These are phyloP conservation scores for Micropterix aruncella DNA, from an alignment of 2,888 invertebrate genomes.

Conservation along the genomic window DNA sequence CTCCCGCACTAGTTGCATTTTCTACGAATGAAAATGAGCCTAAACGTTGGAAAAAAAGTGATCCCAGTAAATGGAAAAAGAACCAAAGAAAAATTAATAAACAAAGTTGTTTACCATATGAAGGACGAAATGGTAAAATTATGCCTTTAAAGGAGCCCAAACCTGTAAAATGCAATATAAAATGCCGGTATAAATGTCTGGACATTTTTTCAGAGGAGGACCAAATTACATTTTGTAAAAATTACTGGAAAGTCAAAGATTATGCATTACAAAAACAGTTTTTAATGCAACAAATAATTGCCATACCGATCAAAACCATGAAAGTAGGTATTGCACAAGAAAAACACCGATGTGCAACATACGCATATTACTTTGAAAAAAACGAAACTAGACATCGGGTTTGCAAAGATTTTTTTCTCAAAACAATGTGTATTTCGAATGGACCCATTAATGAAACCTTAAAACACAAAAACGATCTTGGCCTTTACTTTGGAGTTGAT, in stretches of 20 bases:
- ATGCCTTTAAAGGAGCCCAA: no score
- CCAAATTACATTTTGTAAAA: no score
- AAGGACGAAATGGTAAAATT: not conserved
- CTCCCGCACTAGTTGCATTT: no score
- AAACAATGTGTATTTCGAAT: slow-evolving; percentile 10
- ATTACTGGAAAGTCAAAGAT: slow-evolving; percentile 4
- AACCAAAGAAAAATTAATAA: slow-evolving; percentile 6
- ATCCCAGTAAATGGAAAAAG: no score
- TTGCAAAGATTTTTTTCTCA: slow-evolving; percentile 9
- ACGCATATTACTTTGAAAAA: no score
- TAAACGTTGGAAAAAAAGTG: no score
- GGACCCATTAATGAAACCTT: slow-evolving; percentile 9
- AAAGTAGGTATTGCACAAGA: not conserved
- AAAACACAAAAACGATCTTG: slow-evolving; percentile 6
- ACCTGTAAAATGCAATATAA: slow-evolving; percentile 2
- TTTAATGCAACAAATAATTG: slow-evolving; percentile 1
- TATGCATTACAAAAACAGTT: slow-evolving; percentile 6
- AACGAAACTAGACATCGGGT: no score
- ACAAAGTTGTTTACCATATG: slow-evolving; percentile 6
- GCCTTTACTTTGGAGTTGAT: slow-evolving; percentile 4
- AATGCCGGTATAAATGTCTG: no score
- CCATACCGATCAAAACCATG: not conserved
- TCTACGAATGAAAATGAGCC: no score
- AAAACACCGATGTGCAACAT: no score
- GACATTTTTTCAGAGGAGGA: no score